phyloP scores from a whole-genome alignment of 2,888 invertebrate species.

The Matsumyia berberina region DNA sequence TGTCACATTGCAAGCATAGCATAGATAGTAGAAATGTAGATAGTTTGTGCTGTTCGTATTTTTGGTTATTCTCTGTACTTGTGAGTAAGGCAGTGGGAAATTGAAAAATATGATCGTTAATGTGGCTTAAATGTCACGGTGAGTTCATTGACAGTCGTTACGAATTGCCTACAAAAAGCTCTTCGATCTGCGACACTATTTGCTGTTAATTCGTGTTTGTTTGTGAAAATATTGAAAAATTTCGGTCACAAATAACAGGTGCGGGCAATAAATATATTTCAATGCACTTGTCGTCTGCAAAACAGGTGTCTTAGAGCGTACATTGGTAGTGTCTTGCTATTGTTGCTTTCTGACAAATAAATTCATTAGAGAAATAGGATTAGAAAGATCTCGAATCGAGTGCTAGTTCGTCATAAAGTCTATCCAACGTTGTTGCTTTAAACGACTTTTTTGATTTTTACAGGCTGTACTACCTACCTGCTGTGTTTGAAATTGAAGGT shows the following conservation, averaged over 20 bases:
- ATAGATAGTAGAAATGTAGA: constrained; percentile 32
- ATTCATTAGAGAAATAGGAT: background rate
- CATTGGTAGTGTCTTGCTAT: background rate
- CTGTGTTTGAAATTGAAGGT: no score
- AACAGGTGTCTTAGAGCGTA: background rate
- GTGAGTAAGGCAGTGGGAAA: constrained; percentile 12
- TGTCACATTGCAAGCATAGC: constrained; percentile 46
- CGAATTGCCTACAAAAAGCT: constrained; percentile 9
- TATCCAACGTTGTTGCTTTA: no score
- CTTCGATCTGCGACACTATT: background rate
- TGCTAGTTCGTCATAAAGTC: no score
- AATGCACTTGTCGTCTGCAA: background rate
- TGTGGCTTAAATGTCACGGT: constrained; percentile 16
- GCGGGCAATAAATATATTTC: background rate
- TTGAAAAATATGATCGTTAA: background rate
- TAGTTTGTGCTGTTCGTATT: constrained; percentile 14
- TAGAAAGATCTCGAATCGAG: no score
- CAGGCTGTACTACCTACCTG: no score
- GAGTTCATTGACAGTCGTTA: constrained; percentile 16
- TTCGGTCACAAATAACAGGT: constrained; percentile 2
- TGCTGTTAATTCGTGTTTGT: background rate
- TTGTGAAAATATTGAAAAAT: background rate
- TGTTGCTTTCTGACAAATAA: background rate
- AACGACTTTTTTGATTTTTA: no score
- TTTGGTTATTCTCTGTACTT: constrained; percentile 12